Percentiles rank a stretch among this genome's conserved stretches.
Conservation (phyloP, 1,140 invertebrate species). For the Leucophenga varia region DNA sequence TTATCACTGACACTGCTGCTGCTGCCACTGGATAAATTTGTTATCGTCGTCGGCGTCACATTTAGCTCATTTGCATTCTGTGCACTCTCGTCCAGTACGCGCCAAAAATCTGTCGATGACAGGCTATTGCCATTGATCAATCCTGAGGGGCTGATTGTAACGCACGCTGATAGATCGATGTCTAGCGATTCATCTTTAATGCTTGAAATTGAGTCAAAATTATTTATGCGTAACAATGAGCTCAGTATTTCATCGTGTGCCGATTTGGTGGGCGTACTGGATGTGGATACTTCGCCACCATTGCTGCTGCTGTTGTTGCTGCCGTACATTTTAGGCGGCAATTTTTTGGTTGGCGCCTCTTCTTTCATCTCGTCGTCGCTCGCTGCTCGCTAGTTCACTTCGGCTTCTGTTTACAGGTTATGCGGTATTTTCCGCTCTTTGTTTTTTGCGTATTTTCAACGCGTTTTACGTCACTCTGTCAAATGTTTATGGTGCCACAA, state of each 20-base stretch:
- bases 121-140: conserved; percentile 45
- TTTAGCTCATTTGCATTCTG: conserved; percentile 45
- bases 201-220: conserved; percentile 51
- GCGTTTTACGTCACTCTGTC: conserved; percentile 6
- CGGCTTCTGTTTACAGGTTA: conserved; percentile 45
- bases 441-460: conserved; percentile 20
- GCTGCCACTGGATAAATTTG: conserved; percentile 15
- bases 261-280: conserved; percentile 39
- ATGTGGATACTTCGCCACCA: conserved; percentile 15
- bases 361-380: conserved; percentile 48
- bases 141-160: conserved; percentile 46
- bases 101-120: conserved; percentile 52
- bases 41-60: conserved; percentile 18
- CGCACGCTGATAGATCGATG: conserved; percentile 52
- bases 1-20: conserved; percentile 32
- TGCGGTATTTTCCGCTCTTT: conserved; percentile 48
- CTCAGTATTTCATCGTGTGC: conserved; percentile 50
- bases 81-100: conserved; percentile 47
- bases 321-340: conserved; percentile 51
- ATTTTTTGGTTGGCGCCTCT: conserved; percentile 54
- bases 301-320: conserved; percentile 22
- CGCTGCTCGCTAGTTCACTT: conserved; percentile 46
- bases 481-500: conserved; percentile 19
- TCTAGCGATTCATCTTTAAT: conserved; percentile 54
- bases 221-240: conserved; percentile 46